Conservation (phyloP, 1,140 invertebrate species). For the Trissolcus basalis region DNA sequence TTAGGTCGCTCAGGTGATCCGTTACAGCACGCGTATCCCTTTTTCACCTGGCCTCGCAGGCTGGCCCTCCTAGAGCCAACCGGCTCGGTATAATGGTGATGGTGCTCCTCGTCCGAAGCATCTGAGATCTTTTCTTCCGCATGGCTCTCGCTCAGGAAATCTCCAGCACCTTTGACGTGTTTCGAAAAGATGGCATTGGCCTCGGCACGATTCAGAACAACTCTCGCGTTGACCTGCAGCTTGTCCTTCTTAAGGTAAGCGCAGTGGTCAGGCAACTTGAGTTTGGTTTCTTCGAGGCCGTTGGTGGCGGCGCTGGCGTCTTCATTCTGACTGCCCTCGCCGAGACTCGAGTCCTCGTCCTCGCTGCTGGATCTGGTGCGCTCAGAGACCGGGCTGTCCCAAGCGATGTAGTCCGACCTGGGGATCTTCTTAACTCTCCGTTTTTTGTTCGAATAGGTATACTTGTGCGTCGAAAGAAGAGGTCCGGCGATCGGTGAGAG, state of each 20-base stretch:
- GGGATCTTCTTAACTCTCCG: conserved; percentile 60
- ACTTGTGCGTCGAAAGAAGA: conserved; percentile 71
- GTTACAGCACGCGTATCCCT: conserved; percentile 77
- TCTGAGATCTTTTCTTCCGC: conserved; percentile 69
- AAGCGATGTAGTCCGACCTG: conserved; percentile 63
- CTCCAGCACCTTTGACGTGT: conserved; percentile 48
- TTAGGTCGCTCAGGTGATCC: conserved; percentile 73
- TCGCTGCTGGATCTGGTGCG: conserved; percentile 66
- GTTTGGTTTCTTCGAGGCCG: conserved; percentile 64
- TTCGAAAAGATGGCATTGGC: conserved; percentile 58
- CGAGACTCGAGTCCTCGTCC: conserved; percentile 70
- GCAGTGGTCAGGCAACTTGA: conserved; percentile 57
- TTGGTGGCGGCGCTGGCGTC: conserved; percentile 64
- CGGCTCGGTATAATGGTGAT: conserved; percentile 61
- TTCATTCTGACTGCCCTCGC: conserved; percentile 67
- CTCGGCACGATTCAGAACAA: conserved; percentile 67
- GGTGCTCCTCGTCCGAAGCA: conserved; percentile 68
- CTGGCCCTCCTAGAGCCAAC: conserved; percentile 74
- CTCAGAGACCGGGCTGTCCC: conserved; percentile 68
- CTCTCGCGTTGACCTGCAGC: conserved; percentile 66
- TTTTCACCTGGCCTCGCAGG: conserved; percentile 76
- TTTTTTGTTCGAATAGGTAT: conserved; percentile 73
- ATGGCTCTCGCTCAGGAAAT: conserved; percentile 50
- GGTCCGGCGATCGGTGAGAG: conserved; percentile 72
- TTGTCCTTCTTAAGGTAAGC: conserved; percentile 68